Evolutionary conservation across 30 jellyfish, hydroid and myxozoan genomes (phyloP).

Genomic region (Chrysaora quinquecirrha): DNA sequence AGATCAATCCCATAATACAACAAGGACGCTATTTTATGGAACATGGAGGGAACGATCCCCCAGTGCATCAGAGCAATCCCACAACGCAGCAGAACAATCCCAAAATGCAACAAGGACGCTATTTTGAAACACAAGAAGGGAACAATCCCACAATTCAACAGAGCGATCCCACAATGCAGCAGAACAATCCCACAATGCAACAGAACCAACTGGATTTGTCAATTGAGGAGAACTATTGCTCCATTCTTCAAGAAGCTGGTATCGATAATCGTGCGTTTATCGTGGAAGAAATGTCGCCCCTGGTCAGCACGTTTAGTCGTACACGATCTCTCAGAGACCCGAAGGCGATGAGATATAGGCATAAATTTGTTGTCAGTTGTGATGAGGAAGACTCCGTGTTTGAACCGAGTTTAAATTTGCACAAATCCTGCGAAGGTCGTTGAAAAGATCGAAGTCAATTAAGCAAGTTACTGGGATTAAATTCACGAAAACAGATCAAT

Average conservation of each 20-base stretch:
- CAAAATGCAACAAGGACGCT: too few relatives aligned
- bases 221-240: conserved; percentile 43
- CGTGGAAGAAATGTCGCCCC: conserved; percentile 56
- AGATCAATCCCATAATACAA: too few relatives aligned
- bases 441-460: conserved; percentile 47
- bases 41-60: too few relatives aligned
- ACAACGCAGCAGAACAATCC: too few relatives aligned
- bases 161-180: too few relatives aligned
- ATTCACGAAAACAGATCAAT: conserved; percentile 29
- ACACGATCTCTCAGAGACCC: conserved; percentile 52
- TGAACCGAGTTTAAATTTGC: conserved; percentile 56
- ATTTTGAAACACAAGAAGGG: too few relatives aligned
- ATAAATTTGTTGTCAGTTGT: conserved; percentile 53
- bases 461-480: conserved; percentile 53
- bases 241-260: conserved; percentile 70
- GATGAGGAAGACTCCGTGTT: conserved; percentile 45
- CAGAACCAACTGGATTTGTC: conserved; percentile 48
- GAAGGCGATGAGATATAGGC: conserved; percentile 52
- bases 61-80: too few relatives aligned
- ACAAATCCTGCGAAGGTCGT: conserved; percentile 57
- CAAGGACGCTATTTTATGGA: too few relatives aligned
- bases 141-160: too few relatives aligned
- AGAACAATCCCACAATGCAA: background rate
- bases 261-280: conserved; percentile 62
- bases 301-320: conserved; percentile 28